Percentiles rank a stretch among this genome's conserved stretches.
These are phyloP conservation scores for Chironex yamaguchii DNA, from an alignment of 30 jellyfish, hydroid and myxozoan genomes.

Conservation along the genomic window DNA sequence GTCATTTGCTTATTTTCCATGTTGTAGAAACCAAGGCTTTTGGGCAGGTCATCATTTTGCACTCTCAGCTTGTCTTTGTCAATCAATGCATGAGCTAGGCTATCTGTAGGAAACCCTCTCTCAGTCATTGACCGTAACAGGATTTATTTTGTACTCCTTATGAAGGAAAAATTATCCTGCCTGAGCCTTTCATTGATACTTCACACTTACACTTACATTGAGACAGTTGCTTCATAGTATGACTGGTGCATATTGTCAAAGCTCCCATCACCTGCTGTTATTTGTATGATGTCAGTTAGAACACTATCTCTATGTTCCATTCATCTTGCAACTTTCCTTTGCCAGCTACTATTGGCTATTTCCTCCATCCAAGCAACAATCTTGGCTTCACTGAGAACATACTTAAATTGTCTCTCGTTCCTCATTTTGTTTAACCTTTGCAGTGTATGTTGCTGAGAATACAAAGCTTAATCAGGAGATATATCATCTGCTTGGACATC, in stretches of 20 bases:
- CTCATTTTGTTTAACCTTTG: constrained; percentile 48
- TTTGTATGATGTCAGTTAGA: not conserved
- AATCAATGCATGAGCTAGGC: constrained; percentile 30
- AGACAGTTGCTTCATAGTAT: constrained; percentile 53
- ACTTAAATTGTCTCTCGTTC: constrained; percentile 63
- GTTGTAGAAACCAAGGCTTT: constrained; percentile 61
- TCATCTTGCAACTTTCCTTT: too few relatives aligned
- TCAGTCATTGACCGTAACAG: constrained; percentile 42
- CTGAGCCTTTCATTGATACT: constrained; percentile 13
- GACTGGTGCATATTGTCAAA: constrained; percentile 32
- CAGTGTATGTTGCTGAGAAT: constrained; percentile 30
- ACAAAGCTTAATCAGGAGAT: constrained; percentile 57
- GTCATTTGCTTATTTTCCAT: constrained; percentile 16
- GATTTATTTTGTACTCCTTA: constrained; percentile 15
- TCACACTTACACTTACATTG: constrained; percentile 5
- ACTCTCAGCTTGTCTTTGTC: constrained; percentile 48
- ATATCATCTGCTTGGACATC: constrained; percentile 53
- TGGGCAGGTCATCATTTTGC: constrained; percentile 67
- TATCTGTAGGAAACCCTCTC: constrained; percentile 21
- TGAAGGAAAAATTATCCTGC: constrained; percentile 5
- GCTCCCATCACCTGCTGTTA: constrained; percentile 18
- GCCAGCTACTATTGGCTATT: too few relatives aligned
- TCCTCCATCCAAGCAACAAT: not conserved
- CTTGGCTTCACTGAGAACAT: constrained; percentile 55
- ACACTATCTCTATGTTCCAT: not conserved